These are phyloP conservation scores for Scaptomyza pallida DNA, from an alignment of 1,140 invertebrate genomes.

Conservation along the genomic window DNA sequence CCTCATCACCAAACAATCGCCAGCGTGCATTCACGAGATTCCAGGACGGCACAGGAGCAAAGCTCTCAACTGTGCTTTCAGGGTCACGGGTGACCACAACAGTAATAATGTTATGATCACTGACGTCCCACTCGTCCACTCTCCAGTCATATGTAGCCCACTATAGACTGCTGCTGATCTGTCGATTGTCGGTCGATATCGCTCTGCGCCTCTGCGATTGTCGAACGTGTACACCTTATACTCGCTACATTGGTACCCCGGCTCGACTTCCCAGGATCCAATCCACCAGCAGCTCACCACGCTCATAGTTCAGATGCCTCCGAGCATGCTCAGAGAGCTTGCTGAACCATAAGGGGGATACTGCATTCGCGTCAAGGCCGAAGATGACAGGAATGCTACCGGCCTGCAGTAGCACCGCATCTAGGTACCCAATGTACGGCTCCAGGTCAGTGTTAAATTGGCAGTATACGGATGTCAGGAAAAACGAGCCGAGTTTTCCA, in stretches of 20 bases:
- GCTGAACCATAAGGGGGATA: neutral
- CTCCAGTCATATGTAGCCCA: conserved; percentile 36
- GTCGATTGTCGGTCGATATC: conserved; percentile 31
- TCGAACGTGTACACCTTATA: conserved; percentile 20
- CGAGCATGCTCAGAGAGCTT: conserved; percentile 8
- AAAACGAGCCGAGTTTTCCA: too few relatives aligned
- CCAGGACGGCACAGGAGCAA: too few relatives aligned
- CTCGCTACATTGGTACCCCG: neutral
- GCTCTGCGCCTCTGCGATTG: neutral
- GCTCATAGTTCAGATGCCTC: neutral
- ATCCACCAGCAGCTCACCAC: neutral
- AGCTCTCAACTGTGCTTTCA: too few relatives aligned
- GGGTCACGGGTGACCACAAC: too few relatives aligned
- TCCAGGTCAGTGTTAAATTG: too few relatives aligned
- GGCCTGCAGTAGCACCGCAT: too few relatives aligned
- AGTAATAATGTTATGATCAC: conserved; percentile 34
- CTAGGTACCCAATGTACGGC: too few relatives aligned
- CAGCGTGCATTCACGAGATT: too few relatives aligned
- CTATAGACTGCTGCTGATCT: conserved; percentile 22
- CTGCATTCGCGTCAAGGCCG: neutral
- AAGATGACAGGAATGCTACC: neutral
- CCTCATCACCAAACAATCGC: too few relatives aligned
- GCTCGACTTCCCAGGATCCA: neutral
- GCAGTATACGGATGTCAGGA: too few relatives aligned
- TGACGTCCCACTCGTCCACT: too few relatives aligned